Percentiles rank a stretch among this genome's conserved stretches.
Evolutionary conservation across 2,888 invertebrate species (phyloP).

Genomic region (Lymantria monacha): DNA sequence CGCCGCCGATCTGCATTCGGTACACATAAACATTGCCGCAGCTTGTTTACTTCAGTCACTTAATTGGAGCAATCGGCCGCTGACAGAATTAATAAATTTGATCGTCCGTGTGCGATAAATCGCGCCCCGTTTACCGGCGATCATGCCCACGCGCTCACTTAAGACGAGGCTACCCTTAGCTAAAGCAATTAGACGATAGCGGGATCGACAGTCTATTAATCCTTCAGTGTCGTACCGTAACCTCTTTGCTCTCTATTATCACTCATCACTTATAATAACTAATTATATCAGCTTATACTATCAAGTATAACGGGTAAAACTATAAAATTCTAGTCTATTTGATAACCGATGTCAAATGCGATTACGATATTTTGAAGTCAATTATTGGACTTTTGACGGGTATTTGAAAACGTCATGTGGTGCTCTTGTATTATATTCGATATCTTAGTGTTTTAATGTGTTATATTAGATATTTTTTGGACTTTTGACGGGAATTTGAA

Average conservation of each 20-base stretch:
- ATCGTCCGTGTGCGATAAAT: slow-evolving; percentile 63
- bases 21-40: slow-evolving; percentile 61
- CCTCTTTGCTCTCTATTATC: slow-evolving; percentile 10
- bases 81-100: slow-evolving; percentile 75
- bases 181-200: slow-evolving; percentile 31
- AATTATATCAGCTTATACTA: no score
- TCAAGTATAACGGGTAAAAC: no score
- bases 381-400: no score
- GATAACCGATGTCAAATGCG: no score
- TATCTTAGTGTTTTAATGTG: no score
- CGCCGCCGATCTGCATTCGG: slow-evolving; percentile 24
- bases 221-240: slow-evolving; percentile 11
- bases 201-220: slow-evolving; percentile 33
- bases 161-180: slow-evolving; percentile 31
- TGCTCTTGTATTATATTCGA: no score
- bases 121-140: slow-evolving; percentile 44
- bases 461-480: no score
- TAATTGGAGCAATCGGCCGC: slow-evolving; percentile 74
- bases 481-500: no score
- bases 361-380: no score
- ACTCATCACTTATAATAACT: no score
- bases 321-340: no score
- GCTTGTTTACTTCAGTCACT: slow-evolving; percentile 69
- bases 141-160: slow-evolving; percentile 45
- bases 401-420: no score